phyloP scores from a whole-genome alignment of 2,797 vertebrate species.

The Takifugu ocellatus region DNA sequence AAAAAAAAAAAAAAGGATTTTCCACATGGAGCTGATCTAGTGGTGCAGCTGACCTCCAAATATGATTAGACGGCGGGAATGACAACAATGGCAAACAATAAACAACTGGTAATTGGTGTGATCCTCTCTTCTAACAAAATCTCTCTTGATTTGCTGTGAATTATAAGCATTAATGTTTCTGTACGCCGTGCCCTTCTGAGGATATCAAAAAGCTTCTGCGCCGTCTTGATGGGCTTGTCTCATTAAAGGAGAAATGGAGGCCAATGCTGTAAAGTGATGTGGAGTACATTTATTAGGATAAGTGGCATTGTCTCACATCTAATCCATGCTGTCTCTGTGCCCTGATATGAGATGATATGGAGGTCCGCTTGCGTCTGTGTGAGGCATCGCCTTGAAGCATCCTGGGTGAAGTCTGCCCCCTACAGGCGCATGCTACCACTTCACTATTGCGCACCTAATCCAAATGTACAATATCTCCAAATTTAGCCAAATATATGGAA shows the following conservation, averaged over 20 bases:
- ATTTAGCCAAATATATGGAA: not conserved
- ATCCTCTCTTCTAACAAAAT: slow-evolving; percentile 64
- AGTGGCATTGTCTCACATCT: slow-evolving; percentile 54
- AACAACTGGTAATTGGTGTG: slow-evolving; percentile 70
- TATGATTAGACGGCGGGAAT: slow-evolving; percentile 69
- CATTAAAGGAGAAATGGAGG: slow-evolving; percentile 56
- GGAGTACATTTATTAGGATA: slow-evolving; percentile 41
- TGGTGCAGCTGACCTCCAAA: slow-evolving; percentile 70
- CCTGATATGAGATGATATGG: slow-evolving; percentile 43
- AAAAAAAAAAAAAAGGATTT: slow-evolving; percentile 37
- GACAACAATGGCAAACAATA: slow-evolving; percentile 68
- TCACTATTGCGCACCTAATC: not conserved
- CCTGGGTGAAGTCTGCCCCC: slow-evolving; percentile 70
- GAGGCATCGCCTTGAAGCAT: slow-evolving; percentile 37
- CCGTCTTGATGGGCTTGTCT: slow-evolving; percentile 61
- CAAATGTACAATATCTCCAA: not conserved
- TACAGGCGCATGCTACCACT: slow-evolving; percentile 51
- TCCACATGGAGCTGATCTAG: slow-evolving; percentile 70
- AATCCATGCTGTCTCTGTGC: slow-evolving; percentile 39
- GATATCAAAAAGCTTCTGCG: slow-evolving; percentile 59
- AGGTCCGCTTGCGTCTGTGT: slow-evolving; percentile 25
- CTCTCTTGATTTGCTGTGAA: slow-evolving; percentile 66
- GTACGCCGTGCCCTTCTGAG: slow-evolving; percentile 48
- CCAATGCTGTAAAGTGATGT: slow-evolving; percentile 40
- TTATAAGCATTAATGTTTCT: slow-evolving; percentile 56